A percentile compares a stretch with the other conserved stretches of the same genome.
Evolutionary conservation across 2,113 vertebrate species (phyloP).

Genomic region (Isichthys henryi): DNA sequence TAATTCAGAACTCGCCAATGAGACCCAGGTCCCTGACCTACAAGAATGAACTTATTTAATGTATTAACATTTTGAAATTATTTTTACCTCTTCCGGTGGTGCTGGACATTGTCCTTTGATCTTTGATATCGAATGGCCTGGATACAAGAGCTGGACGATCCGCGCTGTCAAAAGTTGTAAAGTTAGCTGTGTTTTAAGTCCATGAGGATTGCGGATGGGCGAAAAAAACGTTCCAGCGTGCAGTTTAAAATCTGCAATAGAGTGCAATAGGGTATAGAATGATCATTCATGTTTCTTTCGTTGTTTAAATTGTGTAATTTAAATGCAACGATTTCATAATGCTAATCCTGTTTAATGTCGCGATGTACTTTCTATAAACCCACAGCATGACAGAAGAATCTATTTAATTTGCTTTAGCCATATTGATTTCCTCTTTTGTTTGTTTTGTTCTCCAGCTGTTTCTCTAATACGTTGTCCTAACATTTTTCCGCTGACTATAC

Average conservation of each 20-base stretch:
- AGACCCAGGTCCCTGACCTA: neutral
- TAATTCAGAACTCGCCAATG: neutral
- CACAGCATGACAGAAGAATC: neutral
- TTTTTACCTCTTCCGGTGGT: slow-evolving; percentile 64
- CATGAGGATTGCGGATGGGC: slow-evolving; percentile 46
- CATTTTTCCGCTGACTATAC: neutral
- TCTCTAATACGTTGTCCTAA: neutral
- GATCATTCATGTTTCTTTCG: slow-evolving; percentile 31
- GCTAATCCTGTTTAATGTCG: slow-evolving; percentile 1
- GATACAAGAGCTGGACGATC: slow-evolving; percentile 47
- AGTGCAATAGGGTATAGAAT: slow-evolving; percentile 34
- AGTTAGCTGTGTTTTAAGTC: slow-evolving; percentile 48
- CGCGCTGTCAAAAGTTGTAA: slow-evolving; percentile 40
- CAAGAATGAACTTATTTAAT: neutral
- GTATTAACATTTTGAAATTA: neutral
- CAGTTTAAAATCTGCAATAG: slow-evolving; percentile 49
- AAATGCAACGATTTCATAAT: neutral
- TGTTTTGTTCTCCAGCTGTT: neutral
- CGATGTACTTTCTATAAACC: neutral
- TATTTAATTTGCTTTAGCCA: neutral
- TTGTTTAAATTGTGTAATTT: slow-evolving; percentile 14
- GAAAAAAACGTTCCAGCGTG: slow-evolving; percentile 49
- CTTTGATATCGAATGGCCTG: slow-evolving; percentile 46
- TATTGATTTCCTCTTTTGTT: neutral
- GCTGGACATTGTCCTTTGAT: slow-evolving; percentile 64